Evolutionary conservation across 2,797 vertebrate genomes (phyloP).

Genomic region (Peromyscus eremicus): DNA sequence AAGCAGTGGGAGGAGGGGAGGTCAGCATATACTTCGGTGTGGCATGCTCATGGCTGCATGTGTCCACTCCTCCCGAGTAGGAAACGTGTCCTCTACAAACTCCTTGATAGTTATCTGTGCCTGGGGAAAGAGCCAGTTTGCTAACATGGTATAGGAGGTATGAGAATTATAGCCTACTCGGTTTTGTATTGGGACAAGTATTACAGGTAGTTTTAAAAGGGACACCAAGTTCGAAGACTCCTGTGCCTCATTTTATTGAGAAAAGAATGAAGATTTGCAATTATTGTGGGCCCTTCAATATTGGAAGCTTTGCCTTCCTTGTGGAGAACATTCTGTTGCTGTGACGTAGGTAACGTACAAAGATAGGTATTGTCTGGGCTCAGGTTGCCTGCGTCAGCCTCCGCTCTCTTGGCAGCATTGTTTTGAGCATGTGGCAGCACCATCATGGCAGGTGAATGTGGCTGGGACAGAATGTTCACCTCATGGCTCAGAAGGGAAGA

Average conservation of each 20-base stretch:
- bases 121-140: not conserved
- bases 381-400: not conserved
- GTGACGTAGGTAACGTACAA: not conserved
- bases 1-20: not conserved
- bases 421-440: not conserved
- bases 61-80: not conserved
- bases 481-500: not conserved
- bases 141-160: not conserved
- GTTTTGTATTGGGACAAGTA: not conserved
- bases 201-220: conserved; percentile 22
- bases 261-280: not conserved
- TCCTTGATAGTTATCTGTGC: not conserved
- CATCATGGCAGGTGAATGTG: not conserved
- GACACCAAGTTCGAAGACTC: not conserved
- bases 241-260: not conserved
- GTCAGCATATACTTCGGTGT: too few species aligned
- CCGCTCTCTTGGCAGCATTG: not conserved
- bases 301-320: not conserved
- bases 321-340: not conserved
- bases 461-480: not conserved
- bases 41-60: not conserved
- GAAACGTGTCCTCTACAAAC: not conserved
- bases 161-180: not conserved
- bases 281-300: conserved; percentile 27
- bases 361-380: not conserved